Base-by-base conservation (phyloP, 2,888 invertebrate species). In the Gisinianus flammeolus region DNA sequence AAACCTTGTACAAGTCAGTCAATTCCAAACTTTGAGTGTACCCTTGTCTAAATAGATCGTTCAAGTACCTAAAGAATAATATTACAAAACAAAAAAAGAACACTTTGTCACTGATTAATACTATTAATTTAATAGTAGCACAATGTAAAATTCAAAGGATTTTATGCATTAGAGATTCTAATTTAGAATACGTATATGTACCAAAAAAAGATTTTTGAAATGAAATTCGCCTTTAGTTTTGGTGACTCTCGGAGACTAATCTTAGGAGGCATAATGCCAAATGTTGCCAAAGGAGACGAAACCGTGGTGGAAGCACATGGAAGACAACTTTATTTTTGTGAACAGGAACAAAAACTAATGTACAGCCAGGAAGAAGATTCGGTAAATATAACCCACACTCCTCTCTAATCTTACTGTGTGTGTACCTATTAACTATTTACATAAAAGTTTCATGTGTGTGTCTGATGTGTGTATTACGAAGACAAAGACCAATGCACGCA, bases 31-130 rank as follows among this genome's bases (percentile, higher is more conserved):
- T 91, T 85, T 93, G 91, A 78, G 89, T 90, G 85, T 91, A 91
- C 0, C 95, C 95, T 85, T 91, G 91, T 84, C 90, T 91, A 87
- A 94, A 95, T 85, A 93, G 88, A 6, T 91, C 92, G 85, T 93
- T 88, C 76, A 93, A 92, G 91, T 94, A 95, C 87, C 93, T 93
- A 86, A 91, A 92, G 67, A 90, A 87, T 44, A 92, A 86, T 67
- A n/a, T 35, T 44, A 80, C 26, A 74, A 52, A 5, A 35, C 56
- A 69, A 68, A 10, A 16, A 10, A 44, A 44, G 6, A 10, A 16
- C 6, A 16, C 16, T 44, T 44, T 16, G 16, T 10, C 16, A 44
- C 16, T 58, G 22, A 58, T 6, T n/a, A 58, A 58, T 58, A n/a
- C 22, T n/a, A 12, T 12, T 58, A 58, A 12, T 58, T 8, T n/a